Conservation (phyloP, 2,797 vertebrate species). For the Scyliorhinus canicula region DNA sequence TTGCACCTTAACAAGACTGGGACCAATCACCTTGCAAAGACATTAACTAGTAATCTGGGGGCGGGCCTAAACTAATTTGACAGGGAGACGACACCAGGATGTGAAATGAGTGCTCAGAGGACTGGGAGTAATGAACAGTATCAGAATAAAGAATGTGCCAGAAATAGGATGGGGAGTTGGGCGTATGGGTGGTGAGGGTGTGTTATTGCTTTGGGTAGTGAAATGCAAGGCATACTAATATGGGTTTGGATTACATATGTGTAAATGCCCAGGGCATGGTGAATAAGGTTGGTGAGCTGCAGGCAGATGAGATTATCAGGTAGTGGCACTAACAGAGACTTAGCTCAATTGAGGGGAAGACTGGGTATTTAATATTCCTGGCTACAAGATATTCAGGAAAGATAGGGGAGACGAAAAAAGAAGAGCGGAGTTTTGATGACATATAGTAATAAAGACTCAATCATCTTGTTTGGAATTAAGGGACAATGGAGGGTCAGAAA, state of each 20-base stretch:
- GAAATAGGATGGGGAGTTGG: not conserved
- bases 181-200: no score
- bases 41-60: no score
- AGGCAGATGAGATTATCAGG: not conserved
- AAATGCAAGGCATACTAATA: not conserved
- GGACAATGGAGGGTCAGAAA: not conserved
- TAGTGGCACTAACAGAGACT: not conserved
- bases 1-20: not conserved
- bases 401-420: not conserved
- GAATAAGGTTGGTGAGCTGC: not conserved
- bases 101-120: not conserved
- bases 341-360: not conserved
- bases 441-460: not conserved
- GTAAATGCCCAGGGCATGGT: not conserved
- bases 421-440: not conserved
- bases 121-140: not conserved
- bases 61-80: not conserved
- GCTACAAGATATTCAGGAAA: not conserved
- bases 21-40: not conserved
- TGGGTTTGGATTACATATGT: not conserved
- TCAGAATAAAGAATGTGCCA: not conserved
- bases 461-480: not conserved
- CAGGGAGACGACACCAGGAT: not conserved
- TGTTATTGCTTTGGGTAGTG: no score
- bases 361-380: not conserved